phyloP scores from a whole-genome alignment of 2,888 invertebrate species.

The Mylabris sibirica region DNA sequence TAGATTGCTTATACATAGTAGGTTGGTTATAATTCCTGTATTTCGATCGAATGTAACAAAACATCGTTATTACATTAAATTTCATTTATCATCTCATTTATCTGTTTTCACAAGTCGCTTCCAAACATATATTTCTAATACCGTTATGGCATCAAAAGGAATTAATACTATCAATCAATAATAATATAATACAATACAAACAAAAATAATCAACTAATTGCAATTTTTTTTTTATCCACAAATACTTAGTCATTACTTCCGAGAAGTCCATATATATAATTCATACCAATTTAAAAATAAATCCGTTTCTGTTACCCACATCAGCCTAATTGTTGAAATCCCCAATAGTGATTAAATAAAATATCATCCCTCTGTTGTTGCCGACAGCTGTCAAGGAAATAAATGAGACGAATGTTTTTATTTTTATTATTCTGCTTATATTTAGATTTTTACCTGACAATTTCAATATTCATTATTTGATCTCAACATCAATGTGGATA shows the following conservation, averaged over 20 bases:
- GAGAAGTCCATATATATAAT: not conserved
- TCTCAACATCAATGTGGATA: conserved; percentile 26
- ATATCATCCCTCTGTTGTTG: conserved; percentile 1
- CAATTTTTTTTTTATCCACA: not conserved
- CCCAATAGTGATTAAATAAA: conserved; percentile 16
- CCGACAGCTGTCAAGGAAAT: conserved; percentile 5
- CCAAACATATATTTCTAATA: not conserved
- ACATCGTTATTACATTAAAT: not conserved
- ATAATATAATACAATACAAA: not conserved
- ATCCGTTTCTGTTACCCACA: not conserved
- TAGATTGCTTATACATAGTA: not conserved
- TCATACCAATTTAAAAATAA: not conserved
- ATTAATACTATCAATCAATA: no score
- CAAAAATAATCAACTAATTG: not conserved
- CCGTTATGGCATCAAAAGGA: no score
- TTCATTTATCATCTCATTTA: not conserved
- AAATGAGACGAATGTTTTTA: conserved; percentile 1
- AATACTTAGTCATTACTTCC: not conserved
- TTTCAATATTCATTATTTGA: conserved; percentile 23
- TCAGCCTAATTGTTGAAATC: not conserved
- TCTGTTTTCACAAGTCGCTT: not conserved
- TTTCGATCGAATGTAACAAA: not conserved
- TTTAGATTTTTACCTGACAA: not conserved
- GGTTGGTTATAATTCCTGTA: not conserved
- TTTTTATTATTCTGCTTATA: not conserved